Percentiles rank a stretch among this genome's conserved stretches.
Conservation (phyloP, 2,888 invertebrate species). For the Hypselothyrea guttata region DNA sequence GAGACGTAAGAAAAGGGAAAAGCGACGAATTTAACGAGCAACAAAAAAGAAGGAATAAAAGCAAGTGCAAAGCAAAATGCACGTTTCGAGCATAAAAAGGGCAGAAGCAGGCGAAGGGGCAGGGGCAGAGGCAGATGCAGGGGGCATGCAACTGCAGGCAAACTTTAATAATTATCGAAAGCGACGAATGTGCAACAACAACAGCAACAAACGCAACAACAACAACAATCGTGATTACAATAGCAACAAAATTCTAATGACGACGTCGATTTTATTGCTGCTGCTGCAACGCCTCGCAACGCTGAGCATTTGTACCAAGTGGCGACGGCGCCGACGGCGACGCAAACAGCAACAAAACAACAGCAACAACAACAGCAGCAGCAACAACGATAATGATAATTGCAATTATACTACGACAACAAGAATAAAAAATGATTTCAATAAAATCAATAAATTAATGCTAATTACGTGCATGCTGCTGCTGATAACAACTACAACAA, state of each 20-base stretch:
- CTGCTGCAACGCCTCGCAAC: conserved; percentile 57
- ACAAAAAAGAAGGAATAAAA: conserved; percentile 17
- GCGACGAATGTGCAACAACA: conserved; percentile 50
- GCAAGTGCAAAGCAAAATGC: conserved; percentile 50
- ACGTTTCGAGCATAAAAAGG: conserved; percentile 66
- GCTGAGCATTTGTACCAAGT: conserved; percentile 60
- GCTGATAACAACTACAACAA: conserved; percentile 74
- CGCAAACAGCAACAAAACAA: conserved; percentile 55
- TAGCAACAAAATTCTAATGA: conserved; percentile 66
- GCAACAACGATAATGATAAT: conserved; percentile 62
- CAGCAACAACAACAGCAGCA: conserved; percentile 19
- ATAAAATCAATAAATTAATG: conserved; percentile 78
- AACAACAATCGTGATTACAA: conserved; percentile 46
- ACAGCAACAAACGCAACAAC: conserved; percentile 34
- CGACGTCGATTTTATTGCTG: conserved; percentile 28
- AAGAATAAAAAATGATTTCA: conserved; percentile 61
- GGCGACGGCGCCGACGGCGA: conserved; percentile 70
- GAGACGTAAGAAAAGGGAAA: conserved; percentile 29
- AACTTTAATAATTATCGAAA: conserved; percentile 57
- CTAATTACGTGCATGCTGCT: conserved; percentile 73
- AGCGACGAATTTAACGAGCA: conserved; percentile 50
- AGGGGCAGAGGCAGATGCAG: conserved; percentile 34
- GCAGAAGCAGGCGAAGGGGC: conserved; percentile 28
- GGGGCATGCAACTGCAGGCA: conserved; percentile 11
- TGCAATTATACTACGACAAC: conserved; percentile 49